Conservation (phyloP, 1,140 invertebrate species). For the Drosophila nigrodunni region DNA sequence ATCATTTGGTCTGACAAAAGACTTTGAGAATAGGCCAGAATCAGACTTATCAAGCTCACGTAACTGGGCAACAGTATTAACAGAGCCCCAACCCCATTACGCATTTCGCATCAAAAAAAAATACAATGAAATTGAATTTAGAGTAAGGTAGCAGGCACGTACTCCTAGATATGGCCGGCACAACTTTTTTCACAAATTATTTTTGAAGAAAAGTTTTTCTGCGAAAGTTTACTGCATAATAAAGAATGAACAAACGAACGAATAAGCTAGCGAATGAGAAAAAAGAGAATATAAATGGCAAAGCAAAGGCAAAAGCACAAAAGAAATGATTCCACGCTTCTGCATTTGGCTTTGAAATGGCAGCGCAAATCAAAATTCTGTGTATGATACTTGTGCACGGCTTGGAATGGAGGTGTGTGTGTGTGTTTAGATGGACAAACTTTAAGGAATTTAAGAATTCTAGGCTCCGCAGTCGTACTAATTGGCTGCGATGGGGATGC, state of each 20-base stretch:
- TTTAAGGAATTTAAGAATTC: slow-evolving; percentile 56
- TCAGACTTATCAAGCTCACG: slow-evolving; percentile 46
- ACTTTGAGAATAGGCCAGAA: slow-evolving; percentile 13
- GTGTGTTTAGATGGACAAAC: slow-evolving; percentile 27
- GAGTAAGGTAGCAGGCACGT: slow-evolving; percentile 75
- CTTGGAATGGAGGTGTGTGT: not conserved
- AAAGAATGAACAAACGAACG: slow-evolving; percentile 52
- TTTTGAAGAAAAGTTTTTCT: slow-evolving; percentile 67
- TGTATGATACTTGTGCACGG: slow-evolving; percentile 61
- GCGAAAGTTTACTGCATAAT: slow-evolving; percentile 78
- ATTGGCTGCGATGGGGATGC: slow-evolving; percentile 65
- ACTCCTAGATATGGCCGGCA: slow-evolving; percentile 71
- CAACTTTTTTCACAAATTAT: slow-evolving; percentile 79
- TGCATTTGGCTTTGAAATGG: slow-evolving; percentile 26
- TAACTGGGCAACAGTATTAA: slow-evolving; percentile 54
- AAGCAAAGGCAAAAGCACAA: slow-evolving; percentile 41
- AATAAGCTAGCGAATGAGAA: slow-evolving; percentile 11
- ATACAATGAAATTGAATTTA: slow-evolving; percentile 80
- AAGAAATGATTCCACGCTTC: slow-evolving; percentile 27
- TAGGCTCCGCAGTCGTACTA: slow-evolving; percentile 32
- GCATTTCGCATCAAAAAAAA: slow-evolving; percentile 8
- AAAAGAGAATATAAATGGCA: slow-evolving; percentile 37
- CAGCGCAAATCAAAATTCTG: slow-evolving; percentile 77
- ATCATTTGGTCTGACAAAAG: slow-evolving; percentile 28
- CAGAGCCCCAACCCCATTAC: not conserved